Evolutionary conservation across 2,888 invertebrate genomes (phyloP), one percentile per base, ranked within the genome.

Genomic region (Drosophila mayaguana): DNA sequence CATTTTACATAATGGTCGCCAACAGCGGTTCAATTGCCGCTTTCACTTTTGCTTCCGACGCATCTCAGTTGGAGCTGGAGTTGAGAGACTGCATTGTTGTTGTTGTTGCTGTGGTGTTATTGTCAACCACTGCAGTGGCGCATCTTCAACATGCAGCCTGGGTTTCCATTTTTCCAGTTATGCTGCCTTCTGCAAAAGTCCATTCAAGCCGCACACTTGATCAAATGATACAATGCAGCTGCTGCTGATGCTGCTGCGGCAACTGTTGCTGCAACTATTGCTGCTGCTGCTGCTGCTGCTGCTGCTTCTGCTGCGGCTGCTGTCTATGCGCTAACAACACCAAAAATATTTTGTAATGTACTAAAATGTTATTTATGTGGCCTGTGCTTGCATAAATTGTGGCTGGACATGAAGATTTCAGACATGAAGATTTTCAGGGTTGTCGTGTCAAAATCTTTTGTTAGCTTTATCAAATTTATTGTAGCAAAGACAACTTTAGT

Each of bases 11-110:
- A 83, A 83, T 73, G 63, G 42, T 38, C 55, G 42, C 16, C 38
- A 36, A 42, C 56, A 48, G 54, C 55, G 63, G 50, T 48, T 62
- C 72, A 69, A 55, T 79, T 45, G 71, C 36, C 71, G 59, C 82
- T 84, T 81, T 81, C 80, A 63, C 82, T 84, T 80, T 77, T 63
- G 76, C 74, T 76, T 76, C 78, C 76, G 62, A 40, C 50, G 50
- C 43, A 34, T 56, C 54, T 25, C n/a, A 40, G 51, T 48, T 55
- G 43, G 40, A 20, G 53, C 6, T 34, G 42, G 8, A n/a, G 11
- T 25, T 28, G 28, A 32, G 32, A 32, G 3, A 18, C 18, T 18
- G 1, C n/a, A 8, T n/a, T 22, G 38, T 54, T 32, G 32, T 32
- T 32, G 32, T 3, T 32, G 32, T 8, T 28, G 28, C 1, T 32